Evolutionary conservation across 2,797 vertebrate genomes (phyloP).

Genomic region (Scomberomorus guttatus): DNA sequence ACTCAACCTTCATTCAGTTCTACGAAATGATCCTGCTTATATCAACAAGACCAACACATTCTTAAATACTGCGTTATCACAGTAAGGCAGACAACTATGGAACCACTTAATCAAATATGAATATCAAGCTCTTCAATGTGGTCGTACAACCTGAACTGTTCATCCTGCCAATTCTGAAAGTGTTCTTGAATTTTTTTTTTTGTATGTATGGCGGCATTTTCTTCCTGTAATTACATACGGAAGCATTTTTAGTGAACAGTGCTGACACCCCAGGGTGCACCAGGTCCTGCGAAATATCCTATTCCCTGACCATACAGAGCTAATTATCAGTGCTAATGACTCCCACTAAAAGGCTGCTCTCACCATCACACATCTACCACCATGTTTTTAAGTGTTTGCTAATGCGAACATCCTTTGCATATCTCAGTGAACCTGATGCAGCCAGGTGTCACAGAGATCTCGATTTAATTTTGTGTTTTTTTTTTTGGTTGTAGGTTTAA

Average conservation of each 20-base stretch:
- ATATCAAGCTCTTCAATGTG: slow-evolving; percentile 1
- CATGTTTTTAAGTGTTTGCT: slow-evolving; percentile 6
- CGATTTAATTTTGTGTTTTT: not conserved
- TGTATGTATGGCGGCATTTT: slow-evolving; percentile 26
- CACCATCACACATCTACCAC: slow-evolving; percentile 5
- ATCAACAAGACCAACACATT: not conserved
- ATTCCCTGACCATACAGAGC: slow-evolving; percentile 48
- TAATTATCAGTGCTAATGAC: slow-evolving; percentile 62
- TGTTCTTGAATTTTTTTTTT: slow-evolving; percentile 25
- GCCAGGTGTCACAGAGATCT: not conserved
- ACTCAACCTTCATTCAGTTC: not conserved
- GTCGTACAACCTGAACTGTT: slow-evolving; percentile 40
- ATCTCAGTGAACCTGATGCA: slow-evolving; percentile 14
- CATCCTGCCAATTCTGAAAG: slow-evolving; percentile 29
- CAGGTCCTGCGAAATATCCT: slow-evolving; percentile 42
- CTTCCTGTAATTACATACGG: slow-evolving; percentile 43
- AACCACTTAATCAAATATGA: not conserved
- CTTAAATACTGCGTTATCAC: not conserved
- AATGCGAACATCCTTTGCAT: not conserved
- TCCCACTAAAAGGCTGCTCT: slow-evolving; percentile 36
- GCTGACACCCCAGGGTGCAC: slow-evolving; percentile 48
- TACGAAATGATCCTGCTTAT: not conserved
- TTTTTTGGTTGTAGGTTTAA: slow-evolving; percentile 13
- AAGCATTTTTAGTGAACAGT: slow-evolving; percentile 42
- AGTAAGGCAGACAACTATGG: not conserved